Evolutionary conservation across 2,888 invertebrate genomes (phyloP).

Genomic region (Rhingia rostrata): DNA sequence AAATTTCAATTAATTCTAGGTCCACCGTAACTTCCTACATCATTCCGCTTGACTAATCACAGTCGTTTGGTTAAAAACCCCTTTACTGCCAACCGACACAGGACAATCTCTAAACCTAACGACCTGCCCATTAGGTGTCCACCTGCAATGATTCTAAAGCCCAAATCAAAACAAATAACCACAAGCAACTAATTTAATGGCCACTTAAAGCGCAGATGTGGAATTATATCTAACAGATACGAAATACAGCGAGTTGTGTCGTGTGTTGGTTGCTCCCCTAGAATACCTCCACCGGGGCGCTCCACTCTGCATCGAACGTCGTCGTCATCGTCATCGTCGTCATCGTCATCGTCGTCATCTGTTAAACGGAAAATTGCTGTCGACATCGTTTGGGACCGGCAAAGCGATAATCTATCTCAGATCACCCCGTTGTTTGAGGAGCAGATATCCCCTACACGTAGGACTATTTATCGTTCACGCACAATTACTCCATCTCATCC

Average conservation of each 20-base stretch:
- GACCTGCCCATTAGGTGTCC: constrained; percentile 26
- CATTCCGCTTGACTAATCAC: constrained; percentile 6
- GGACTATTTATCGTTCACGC: constrained; percentile 59
- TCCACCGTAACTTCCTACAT: neutral
- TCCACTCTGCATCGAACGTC: constrained; percentile 14
- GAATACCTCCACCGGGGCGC: constrained; percentile 14
- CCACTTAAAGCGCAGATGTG: constrained; percentile 33
- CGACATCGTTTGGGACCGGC: constrained; percentile 26
- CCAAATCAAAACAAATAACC: neutral
- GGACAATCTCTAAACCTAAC: constrained; percentile 19
- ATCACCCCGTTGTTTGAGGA: constrained; percentile 2
- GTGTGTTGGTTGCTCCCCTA: neutral
- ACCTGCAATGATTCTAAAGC: constrained; percentile 11
- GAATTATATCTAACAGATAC: constrained; percentile 13
- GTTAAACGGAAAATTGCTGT: constrained; percentile 10
- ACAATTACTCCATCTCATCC: constrained; percentile 60
- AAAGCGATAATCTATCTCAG: constrained; percentile 9
- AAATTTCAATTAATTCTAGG: neutral
- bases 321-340: constrained; percentile 17
- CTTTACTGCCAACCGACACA: constrained; percentile 7
- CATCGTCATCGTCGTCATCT: constrained; percentile 13
- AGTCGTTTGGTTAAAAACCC: neutral
- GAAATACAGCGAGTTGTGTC: neutral
- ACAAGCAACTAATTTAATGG: constrained; percentile 30
- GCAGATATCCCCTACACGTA: neutral